A percentile compares a stretch with the other conserved stretches of the same genome.
phyloP scores from a whole-genome alignment of 2,113 vertebrate genomes.

The Sturnira hondurensis region DNA sequence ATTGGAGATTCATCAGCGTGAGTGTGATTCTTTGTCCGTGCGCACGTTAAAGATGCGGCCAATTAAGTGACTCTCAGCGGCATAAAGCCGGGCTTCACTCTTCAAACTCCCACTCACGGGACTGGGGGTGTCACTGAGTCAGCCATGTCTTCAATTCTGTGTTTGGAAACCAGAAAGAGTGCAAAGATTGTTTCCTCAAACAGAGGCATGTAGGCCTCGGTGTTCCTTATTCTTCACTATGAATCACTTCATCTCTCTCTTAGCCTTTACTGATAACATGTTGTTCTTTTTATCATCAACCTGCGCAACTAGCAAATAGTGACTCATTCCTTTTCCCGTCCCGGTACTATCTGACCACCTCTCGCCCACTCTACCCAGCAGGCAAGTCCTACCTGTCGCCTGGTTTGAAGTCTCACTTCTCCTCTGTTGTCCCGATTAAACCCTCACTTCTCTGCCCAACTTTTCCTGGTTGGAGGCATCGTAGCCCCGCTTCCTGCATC shows the following conservation, averaged over 20 bases:
- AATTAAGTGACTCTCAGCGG: neutral
- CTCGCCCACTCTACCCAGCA: neutral
- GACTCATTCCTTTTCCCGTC: neutral
- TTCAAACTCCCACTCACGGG: neutral
- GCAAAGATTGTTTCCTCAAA: neutral
- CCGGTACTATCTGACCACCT: neutral
- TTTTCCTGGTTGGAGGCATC: neutral
- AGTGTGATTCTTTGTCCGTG: neutral
- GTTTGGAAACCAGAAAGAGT: neutral
- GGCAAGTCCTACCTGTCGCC: no score
- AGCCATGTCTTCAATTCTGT: neutral
- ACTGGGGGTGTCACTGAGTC: neutral
- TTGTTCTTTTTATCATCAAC: neutral
- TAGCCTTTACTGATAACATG: neutral
- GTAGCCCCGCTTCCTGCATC: fast-evolving
- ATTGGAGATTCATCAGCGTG: neutral
- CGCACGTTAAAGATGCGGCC: neutral
- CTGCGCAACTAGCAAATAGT: neutral
- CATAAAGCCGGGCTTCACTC: neutral
- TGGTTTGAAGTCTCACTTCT: neutral
- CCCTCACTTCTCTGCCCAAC: neutral
- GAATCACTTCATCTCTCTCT: neutral
- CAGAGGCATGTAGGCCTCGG: no score
- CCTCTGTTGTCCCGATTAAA: neutral
- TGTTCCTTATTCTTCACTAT: neutral